A percentile compares a stretch with the other conserved stretches of the same genome.
These are phyloP conservation scores for Macrophya alboannulata DNA, from an alignment of 2,888 invertebrate genomes.

Conservation along the genomic window DNA sequence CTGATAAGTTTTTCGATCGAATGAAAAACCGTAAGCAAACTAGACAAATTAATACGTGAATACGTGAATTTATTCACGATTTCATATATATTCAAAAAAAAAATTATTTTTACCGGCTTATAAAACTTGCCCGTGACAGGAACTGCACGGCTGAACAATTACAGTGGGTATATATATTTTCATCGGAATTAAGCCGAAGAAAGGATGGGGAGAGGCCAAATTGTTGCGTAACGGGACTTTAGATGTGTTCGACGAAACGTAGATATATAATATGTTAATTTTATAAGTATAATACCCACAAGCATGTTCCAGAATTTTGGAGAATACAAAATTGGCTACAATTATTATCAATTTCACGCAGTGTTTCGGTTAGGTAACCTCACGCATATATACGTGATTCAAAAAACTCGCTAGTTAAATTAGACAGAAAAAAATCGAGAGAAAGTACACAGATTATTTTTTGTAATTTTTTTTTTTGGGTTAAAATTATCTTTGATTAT, in stretches of 20 bases:
- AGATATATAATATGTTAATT: neutral
- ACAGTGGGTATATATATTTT: neutral
- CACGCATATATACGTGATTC: neutral
- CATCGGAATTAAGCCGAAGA: neutral
- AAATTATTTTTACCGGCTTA: no score
- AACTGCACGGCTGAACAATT: neutral
- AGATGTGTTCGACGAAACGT: neutral
- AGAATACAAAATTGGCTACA: neutral
- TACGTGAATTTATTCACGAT: no score
- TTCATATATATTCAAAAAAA: no score
- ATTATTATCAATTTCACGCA: neutral
- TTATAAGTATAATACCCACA: neutral
- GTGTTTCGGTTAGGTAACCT: constrained; percentile 1
- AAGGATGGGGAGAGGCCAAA: neutral
- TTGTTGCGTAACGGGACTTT: constrained; percentile 27
- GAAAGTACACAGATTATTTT: neutral
- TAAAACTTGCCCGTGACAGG: neutral
- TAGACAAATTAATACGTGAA: no score
- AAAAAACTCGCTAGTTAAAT: neutral
- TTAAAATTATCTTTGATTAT: neutral
- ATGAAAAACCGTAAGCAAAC: no score
- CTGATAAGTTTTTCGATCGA: no score
- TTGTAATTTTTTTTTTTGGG: neutral
- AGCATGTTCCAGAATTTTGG: neutral
- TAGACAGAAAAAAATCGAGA: neutral